Evolutionary conservation across 2,113 vertebrate genomes (phyloP).

Genomic region (Sterna hirundo): DNA sequence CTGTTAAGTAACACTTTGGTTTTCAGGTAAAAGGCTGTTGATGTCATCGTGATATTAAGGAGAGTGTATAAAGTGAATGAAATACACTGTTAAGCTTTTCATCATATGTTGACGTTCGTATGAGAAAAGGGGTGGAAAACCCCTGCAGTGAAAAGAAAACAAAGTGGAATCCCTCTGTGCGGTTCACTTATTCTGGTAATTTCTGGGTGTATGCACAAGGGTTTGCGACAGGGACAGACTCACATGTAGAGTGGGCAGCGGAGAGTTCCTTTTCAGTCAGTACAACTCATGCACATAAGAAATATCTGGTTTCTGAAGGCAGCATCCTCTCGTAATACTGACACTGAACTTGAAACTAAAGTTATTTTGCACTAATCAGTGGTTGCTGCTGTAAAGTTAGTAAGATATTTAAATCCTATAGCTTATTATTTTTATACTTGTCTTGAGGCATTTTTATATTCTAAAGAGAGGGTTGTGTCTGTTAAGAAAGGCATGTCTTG

Average conservation of each 20-base stretch:
- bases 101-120: not conserved
- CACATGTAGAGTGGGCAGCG: accelerated
- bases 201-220: not conserved
- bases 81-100: not conserved
- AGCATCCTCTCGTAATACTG: not conserved
- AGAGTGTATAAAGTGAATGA: not conserved
- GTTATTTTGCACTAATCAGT: not conserved
- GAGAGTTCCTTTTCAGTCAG: not conserved
- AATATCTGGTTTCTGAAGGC: not conserved
- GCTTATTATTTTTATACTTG: not conserved
- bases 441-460: not conserved
- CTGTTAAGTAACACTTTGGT: not conserved
- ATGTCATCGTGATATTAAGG: not conserved
- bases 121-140: not conserved
- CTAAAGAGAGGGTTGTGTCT: not conserved
- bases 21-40: not conserved
- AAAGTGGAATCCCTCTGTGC: not conserved
- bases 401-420: not conserved
- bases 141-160: not conserved
- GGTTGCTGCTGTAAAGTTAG: not conserved
- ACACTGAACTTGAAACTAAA: not conserved
- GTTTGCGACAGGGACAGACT: not conserved
- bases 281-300: not conserved
- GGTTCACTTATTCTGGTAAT: not conserved
- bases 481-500: not conserved